These are phyloP conservation scores for Parochlus steinenii DNA, from an alignment of 2,888 invertebrate genomes.

Conservation along the genomic window DNA sequence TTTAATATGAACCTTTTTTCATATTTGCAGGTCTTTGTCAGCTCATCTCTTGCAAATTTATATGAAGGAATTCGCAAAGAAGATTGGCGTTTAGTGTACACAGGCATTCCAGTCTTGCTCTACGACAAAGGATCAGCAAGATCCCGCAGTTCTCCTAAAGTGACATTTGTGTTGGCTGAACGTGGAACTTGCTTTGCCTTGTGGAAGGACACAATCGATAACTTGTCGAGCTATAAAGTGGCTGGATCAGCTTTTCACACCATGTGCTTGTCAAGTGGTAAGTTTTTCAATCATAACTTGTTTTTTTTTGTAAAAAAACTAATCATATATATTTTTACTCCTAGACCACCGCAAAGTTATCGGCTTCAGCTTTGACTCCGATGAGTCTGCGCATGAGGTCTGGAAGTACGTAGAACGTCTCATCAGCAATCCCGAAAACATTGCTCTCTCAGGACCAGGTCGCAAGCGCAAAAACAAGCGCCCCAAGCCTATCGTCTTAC, in stretches of 20 bases:
- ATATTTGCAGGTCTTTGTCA: conserved; percentile 45
- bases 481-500: conserved; percentile 40
- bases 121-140: conserved; percentile 61
- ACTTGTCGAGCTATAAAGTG: conserved; percentile 54
- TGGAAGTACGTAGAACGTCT: conserved; percentile 50
- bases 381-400: conserved; percentile 52
- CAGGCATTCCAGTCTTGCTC: conserved; percentile 62
- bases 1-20: neutral
- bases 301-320: neutral
- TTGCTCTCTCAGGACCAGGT: conserved; percentile 53
- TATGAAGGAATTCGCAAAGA: conserved; percentile 42
- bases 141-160: conserved; percentile 45
- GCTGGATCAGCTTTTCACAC: conserved; percentile 64
- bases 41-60: conserved; percentile 56
- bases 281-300: neutral
- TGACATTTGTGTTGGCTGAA: conserved; percentile 57
- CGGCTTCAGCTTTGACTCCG: conserved; percentile 65
- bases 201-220: conserved; percentile 68
- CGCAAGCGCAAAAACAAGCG: conserved; percentile 37
- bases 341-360: conserved; percentile 59
- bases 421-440: conserved; percentile 61
- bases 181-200: conserved; percentile 65
- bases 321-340: neutral
- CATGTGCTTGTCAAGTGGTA: conserved; percentile 46
- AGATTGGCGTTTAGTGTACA: conserved; percentile 56